Evolutionary conservation across 2,113 vertebrate species (phyloP).

Genomic region (Eidolon helvum): DNA sequence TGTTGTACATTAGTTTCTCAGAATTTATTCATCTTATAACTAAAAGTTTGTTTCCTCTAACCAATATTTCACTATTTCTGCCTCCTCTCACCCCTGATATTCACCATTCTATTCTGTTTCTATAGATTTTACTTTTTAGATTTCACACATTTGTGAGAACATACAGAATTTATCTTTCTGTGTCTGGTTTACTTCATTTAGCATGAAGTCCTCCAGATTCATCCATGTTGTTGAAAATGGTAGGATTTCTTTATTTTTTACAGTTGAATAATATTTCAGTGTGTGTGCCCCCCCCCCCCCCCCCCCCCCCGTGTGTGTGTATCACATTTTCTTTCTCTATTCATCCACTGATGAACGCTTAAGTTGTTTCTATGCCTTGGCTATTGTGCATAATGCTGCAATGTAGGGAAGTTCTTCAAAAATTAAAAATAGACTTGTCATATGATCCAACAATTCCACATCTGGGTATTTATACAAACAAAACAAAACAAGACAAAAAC

Average conservation of each 20-base stretch:
- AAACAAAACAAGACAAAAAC: neutral
- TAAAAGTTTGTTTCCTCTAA: neutral
- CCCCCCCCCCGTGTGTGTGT: too few relatives aligned
- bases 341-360: neutral
- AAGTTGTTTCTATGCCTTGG: neutral
- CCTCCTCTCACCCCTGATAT: too few relatives aligned
- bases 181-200: neutral
- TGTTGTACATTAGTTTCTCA: neutral
- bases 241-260: neutral
- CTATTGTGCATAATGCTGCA: neutral
- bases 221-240: neutral
- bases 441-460: neutral
- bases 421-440: neutral
- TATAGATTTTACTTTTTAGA: neutral
- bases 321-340: neutral
- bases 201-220: neutral
- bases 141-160: neutral
- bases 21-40: neutral
- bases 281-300: too few relatives aligned
- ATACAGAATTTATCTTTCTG: neutral
- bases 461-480: neutral
- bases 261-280: neutral
- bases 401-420: neutral
- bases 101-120: neutral
- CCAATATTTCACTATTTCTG: neutral